A percentile compares a stretch with the other conserved stretches of the same genome.
Conservation (phyloP, 2,113 vertebrate genomes). For the Nerophis lumbriciformis region DNA sequence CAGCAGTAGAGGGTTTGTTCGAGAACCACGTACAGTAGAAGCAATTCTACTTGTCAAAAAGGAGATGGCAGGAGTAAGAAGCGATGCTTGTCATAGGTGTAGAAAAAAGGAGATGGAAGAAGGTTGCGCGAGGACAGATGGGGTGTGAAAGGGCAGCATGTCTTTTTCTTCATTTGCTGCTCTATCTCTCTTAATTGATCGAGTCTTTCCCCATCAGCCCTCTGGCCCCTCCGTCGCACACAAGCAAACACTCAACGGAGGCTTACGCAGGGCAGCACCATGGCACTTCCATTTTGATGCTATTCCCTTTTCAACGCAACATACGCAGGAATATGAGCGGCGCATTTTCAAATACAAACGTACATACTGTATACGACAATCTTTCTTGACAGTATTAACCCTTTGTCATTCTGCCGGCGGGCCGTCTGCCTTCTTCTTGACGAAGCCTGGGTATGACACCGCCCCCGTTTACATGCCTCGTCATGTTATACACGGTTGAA, state of each 20-base stretch:
- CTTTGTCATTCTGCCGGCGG: too few relatives aligned
- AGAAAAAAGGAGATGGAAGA: constrained; percentile 30
- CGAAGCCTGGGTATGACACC: too few relatives aligned
- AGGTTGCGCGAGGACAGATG: neutral
- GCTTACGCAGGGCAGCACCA: constrained; percentile 13
- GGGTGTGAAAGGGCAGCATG: constrained; percentile 45
- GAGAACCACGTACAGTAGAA: neutral
- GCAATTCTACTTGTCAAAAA: neutral
- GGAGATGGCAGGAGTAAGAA: neutral
- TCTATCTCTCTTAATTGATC: constrained; percentile 52
- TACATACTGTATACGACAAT: too few relatives aligned
- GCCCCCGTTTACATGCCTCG: too few relatives aligned
- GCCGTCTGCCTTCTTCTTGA: too few relatives aligned
- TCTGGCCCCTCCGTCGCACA: constrained; percentile 19
- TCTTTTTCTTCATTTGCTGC: constrained; percentile 38
- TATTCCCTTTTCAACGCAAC: neutral
- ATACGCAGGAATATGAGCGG: neutral
- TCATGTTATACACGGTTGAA: too few relatives aligned
- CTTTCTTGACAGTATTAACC: too few relatives aligned
- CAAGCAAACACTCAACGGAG: constrained; percentile 6
- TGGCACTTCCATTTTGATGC: constrained; percentile 22
- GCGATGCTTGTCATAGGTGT: constrained; percentile 10
- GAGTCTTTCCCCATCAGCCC: constrained; percentile 45
- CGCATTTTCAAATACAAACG: too few relatives aligned
- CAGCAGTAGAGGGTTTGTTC: neutral